Evolutionary conservation across 1,140 invertebrate genomes (phyloP), one percentile per base, ranked within the genome.

Genomic region (Drosophila pseudoananassae): DNA sequence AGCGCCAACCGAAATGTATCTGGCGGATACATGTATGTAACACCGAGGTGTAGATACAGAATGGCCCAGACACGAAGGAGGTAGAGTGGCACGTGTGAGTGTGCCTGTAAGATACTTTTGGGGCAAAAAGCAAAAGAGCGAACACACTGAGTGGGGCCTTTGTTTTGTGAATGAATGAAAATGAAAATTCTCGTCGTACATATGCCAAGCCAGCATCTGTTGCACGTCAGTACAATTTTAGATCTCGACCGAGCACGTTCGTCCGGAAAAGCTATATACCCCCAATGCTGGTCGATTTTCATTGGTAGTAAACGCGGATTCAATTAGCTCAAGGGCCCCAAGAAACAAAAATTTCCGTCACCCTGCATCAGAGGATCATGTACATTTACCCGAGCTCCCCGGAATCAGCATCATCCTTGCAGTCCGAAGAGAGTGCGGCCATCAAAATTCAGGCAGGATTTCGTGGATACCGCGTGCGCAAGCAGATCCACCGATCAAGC

Each of bases 391-490:
- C 91, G 15, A 91, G 87, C 69, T 91, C 87, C 45, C 90, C 91
- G 15, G 85, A 85, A 70, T 84, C 78, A 58, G 75, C 78, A 38
- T 80, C 72, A 20, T 83, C 77, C 56, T 72, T 89, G 53, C 82
- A 76, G 52, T 87, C 84, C 15, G 93, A 93, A 90, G 91, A 92
- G 46, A 90, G 91, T 64, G 96, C 95, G 20, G 96, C 96, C 10
- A 95, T 94, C 3, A 96, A 94, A 84, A 96, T 96, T 53, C 96
- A 96, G 90, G 95, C 95, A 31, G 93, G 94, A 53, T 96, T 95
- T 90, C 93, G 95, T 50, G 95, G 95, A 1, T 96, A 95, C 77
- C 93, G 94, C 59, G 94, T 95, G 1, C 91, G 96, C 27, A 95
- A 96, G 79, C 93, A 94, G 59, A 78, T 95, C 7, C 94, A 93